phyloP scores from a whole-genome alignment of 2,888 invertebrate genomes.

The Spisula solida region DNA sequence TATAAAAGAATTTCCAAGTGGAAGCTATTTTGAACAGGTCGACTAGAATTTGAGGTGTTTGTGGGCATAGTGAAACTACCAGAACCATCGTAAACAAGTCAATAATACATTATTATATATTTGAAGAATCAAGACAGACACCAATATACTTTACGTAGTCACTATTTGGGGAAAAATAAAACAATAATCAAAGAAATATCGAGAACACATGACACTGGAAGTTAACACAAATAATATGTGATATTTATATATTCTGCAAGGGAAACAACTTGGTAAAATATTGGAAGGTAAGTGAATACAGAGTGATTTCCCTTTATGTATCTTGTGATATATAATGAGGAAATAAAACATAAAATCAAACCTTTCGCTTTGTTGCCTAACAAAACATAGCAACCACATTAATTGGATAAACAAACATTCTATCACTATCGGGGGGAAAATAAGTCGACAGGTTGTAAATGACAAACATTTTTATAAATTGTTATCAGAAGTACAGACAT shows the following conservation, averaged over 20 bases:
- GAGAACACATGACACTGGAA: neutral
- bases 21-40: too few relatives aligned
- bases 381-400: neutral
- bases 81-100: too few relatives aligned
- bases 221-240: neutral
- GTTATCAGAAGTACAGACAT: neutral
- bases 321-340: neutral
- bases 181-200: neutral
- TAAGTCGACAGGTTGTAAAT: neutral
- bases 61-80: too few relatives aligned
- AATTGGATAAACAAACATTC: neutral
- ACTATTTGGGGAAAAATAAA: neutral
- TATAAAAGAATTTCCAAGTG: too few relatives aligned
- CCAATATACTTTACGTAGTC: neutral
- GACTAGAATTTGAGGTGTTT: too few relatives aligned
- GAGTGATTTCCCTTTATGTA: slow-evolving; percentile 16
- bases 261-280: neutral
- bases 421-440: neutral
- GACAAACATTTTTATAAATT: neutral
- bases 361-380: slow-evolving; percentile 29
- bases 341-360: slow-evolving; percentile 25
- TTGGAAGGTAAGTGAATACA: slow-evolving; percentile 20
- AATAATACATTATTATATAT: neutral
- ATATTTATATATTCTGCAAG: neutral
- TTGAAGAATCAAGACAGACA: neutral